A percentile compares a stretch with the other conserved stretches of the same genome.
These are phyloP conservation scores for Hydrocynus forskahlii DNA, from an alignment of 2,797 vertebrate genomes.

Conservation along the genomic window DNA sequence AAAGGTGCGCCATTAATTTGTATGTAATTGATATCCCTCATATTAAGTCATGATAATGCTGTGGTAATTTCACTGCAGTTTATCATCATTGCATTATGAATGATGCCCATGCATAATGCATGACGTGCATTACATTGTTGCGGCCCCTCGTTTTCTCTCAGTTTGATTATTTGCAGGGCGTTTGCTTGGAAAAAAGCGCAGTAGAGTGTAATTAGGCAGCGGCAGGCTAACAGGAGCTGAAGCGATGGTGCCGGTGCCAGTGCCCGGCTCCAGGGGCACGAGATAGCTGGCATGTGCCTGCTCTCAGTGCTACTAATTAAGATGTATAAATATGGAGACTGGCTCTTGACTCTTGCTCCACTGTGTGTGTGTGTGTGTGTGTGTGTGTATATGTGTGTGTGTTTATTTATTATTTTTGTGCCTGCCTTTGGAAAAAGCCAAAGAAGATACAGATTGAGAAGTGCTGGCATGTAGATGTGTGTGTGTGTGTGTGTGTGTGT, in stretches of 20 bases:
- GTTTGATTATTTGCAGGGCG: not conserved
- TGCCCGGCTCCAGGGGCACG: conserved; percentile 68
- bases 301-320: conserved; percentile 75
- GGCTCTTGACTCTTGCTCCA: conserved; percentile 72
- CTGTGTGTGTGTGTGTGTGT: conserved; percentile 48
- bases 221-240: not conserved
- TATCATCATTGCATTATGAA: not conserved
- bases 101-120: not conserved
- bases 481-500: no score
- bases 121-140: conserved; percentile 4
- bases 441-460: conserved; percentile 59
- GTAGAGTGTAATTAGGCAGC: conserved; percentile 6
- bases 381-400: conserved; percentile 3
- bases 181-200: conserved; percentile 5
- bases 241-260: conserved; percentile 32
- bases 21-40: conserved; percentile 15
- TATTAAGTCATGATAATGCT: conserved; percentile 11
- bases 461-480: conserved; percentile 52
- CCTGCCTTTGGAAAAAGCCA: conserved; percentile 67
- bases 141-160: not conserved
- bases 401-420: not conserved
- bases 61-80: conserved; percentile 12
- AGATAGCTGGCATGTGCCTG: conserved; percentile 64
- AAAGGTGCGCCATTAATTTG: conserved; percentile 1
- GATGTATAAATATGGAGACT: conserved; percentile 78